Evolutionary conservation across 2,888 invertebrate species (phyloP).

Genomic region (Cyrtodaria siliqua): DNA sequence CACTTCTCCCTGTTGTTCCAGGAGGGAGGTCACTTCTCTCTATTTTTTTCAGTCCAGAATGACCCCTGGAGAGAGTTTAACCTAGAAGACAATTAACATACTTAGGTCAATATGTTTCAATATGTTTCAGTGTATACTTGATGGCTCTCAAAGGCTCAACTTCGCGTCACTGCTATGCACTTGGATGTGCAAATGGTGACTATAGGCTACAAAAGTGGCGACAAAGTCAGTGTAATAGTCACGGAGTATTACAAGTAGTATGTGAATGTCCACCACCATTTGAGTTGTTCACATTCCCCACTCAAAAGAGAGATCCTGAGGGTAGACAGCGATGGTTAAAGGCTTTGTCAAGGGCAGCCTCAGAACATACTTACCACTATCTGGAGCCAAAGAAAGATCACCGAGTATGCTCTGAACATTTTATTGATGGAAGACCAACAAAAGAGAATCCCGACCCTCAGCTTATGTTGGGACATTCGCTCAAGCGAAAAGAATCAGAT

Average conservation of each 20-base stretch:
- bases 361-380: background rate
- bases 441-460: slow-evolving; percentile 6
- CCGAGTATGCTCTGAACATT: slow-evolving; percentile 18
- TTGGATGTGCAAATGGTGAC: background rate
- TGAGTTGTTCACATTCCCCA: slow-evolving; percentile 20
- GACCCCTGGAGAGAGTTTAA: too few relatives aligned
- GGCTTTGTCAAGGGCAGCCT: slow-evolving; percentile 2
- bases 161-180: slow-evolving; percentile 1
- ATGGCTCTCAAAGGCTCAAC: background rate
- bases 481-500: background rate
- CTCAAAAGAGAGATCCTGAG: slow-evolving; percentile 11
- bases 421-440: slow-evolving; percentile 15
- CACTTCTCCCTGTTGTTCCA: too few relatives aligned
- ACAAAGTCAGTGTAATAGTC: slow-evolving; percentile 5
- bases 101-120: too few relatives aligned
- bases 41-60: too few relatives aligned
- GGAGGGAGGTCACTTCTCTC: too few relatives aligned
- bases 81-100: too few relatives aligned
- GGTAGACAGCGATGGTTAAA: slow-evolving; percentile 14
- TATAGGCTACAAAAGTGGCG: slow-evolving; percentile 9
- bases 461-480: background rate
- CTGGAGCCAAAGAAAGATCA: slow-evolving; percentile 9
- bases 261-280: slow-evolving; percentile 16
- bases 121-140: too few relatives aligned
- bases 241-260: slow-evolving; percentile 3